Conservation (phyloP, 2,797 vertebrate species). For the Lithobates pipiens region DNA sequence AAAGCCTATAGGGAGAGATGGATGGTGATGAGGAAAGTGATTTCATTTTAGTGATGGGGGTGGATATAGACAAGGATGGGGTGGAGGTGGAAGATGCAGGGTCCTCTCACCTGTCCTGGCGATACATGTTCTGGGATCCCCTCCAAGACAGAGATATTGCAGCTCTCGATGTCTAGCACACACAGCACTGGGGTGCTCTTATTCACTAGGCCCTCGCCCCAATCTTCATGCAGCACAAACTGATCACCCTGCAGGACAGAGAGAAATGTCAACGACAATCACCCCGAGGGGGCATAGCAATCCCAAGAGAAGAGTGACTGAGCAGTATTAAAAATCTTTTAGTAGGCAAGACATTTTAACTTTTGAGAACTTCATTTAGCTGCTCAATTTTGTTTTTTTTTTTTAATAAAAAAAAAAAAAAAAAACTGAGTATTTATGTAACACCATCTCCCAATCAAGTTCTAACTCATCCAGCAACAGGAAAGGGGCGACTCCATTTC, state of each 20-base stretch:
- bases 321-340: too few species aligned
- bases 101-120: constrained; percentile 87
- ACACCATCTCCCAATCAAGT: too few species aligned
- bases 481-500: too few species aligned
- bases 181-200: constrained; percentile 88
- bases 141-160: constrained; percentile 88
- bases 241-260: constrained; percentile 81
- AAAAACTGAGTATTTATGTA: too few species aligned
- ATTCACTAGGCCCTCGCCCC: constrained; percentile 86
- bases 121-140: constrained; percentile 88
- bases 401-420: too few species aligned
- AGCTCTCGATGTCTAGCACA: constrained; percentile 84
- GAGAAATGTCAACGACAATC: background rate
- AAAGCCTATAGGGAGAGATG: constrained; percentile 79
- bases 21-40: background rate
- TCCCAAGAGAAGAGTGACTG: too few species aligned
- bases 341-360: too few species aligned
- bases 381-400: too few species aligned
- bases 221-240: constrained; percentile 90
- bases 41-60: background rate
- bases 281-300: too few species aligned
- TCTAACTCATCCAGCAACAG: too few species aligned
- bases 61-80: background rate
- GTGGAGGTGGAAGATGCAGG: background rate
- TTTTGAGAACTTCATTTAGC: too few species aligned